Evolutionary conservation across 2,888 invertebrate species (phyloP), one percentile per base, ranked within the genome.

Genomic region (Miltochrista miniata): DNA sequence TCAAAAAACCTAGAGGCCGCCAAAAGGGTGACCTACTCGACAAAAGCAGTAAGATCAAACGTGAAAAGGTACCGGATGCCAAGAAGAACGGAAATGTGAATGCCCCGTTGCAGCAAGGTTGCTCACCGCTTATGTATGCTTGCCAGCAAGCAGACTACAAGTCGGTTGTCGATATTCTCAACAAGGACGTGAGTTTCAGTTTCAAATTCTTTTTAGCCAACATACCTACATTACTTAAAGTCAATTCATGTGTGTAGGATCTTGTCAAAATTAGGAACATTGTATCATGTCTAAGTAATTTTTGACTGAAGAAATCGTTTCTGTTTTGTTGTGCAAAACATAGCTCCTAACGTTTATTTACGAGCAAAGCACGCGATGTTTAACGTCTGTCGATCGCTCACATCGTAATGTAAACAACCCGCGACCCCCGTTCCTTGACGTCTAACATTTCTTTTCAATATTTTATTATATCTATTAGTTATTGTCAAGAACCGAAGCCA

Each of bases 71-170:
- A 73, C 85, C 82, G 64, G 78, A 77, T 44, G 64, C 80, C 12
- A 86, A 79, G 70, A 86, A 80, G 65, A 68, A 68, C 42, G 79
- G 77, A 56, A 85, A 86, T 83, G 88, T 81, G 73, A 83, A 71
- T 73, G 74, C 83, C 50, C 83, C 88, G 69, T 83, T 94, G 69
- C 91, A 91, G 65, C 93, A 93, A 75, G 96, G 97, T 74, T 96
- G 97, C 84, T 96, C 97, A 61, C 94, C 95, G 70, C 94, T 98
- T 77, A 97, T 98, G 97, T 96, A 97, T 90, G 97, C 97, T 73
- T 97, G 97, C 81, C 97, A 97, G 87, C 97, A 97, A 82, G 96
- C 95, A 45, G 95, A 96, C 89, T 95, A 96, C 81, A 93, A 94
- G 61, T 93, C 94, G 65, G 96, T 97, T 63, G 92, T 95, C 66